phyloP scores from a whole-genome alignment of 2,888 invertebrate species.

The Fragum whitleyi region DNA sequence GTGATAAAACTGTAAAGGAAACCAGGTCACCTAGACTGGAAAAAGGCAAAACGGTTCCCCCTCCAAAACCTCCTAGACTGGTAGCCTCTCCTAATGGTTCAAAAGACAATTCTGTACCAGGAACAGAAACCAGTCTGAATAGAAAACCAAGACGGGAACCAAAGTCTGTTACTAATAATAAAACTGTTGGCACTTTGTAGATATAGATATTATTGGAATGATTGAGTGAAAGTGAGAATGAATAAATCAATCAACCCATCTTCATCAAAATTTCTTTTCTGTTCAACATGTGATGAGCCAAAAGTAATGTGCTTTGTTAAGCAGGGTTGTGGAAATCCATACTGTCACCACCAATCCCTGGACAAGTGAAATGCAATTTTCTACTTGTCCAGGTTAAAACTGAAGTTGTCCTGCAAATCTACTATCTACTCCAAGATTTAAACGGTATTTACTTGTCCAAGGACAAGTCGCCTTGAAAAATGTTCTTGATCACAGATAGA shows the following conservation, averaged over 20 bases:
- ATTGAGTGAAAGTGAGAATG: not conserved
- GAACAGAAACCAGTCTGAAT: not conserved
- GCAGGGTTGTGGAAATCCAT: too few species aligned
- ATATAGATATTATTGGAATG: not conserved
- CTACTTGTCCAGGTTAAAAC: too few species aligned
- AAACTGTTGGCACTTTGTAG: slow-evolving; percentile 19
- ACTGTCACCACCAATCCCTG: too few species aligned
- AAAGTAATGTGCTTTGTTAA: not conserved
- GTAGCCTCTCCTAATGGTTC: slow-evolving; percentile 32
- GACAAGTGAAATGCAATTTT: too few species aligned
- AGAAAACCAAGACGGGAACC: slow-evolving; percentile 7
- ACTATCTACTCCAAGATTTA: too few species aligned
- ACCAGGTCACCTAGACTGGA: slow-evolving; percentile 17
- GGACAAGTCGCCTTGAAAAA: too few species aligned
- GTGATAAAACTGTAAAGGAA: slow-evolving; percentile 8
- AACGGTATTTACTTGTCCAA: too few species aligned
- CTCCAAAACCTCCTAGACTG: slow-evolving; percentile 68
- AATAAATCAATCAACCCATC: not conserved
- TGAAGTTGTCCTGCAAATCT: too few species aligned
- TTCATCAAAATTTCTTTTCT: not conserved
- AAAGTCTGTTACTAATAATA: slow-evolving; percentile 3
- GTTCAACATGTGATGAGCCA: not conserved
- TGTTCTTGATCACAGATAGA: too few species aligned
- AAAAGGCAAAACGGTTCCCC: slow-evolving; percentile 36
- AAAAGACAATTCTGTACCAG: not conserved